Evolutionary conservation across 2,888 invertebrate species (phyloP).

Genomic region (Lepidonotus clava): DNA sequence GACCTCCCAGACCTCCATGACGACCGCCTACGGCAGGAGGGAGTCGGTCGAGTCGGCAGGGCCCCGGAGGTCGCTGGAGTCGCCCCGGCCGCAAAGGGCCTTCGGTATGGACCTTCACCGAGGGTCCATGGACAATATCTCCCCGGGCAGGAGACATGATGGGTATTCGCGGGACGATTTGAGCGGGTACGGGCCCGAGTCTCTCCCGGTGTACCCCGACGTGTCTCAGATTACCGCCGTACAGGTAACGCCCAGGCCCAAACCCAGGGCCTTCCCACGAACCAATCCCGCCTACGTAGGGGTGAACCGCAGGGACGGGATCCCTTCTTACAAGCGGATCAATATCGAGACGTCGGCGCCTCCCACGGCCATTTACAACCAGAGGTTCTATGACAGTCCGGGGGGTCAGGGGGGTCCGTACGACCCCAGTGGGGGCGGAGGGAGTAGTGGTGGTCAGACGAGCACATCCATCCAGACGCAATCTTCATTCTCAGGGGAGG

Average conservation of each 20-base stretch:
- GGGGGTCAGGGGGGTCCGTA: not conserved
- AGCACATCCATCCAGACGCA: slow-evolving; percentile 54
- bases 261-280: slow-evolving; percentile 77
- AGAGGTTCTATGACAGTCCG: slow-evolving; percentile 60
- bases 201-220: slow-evolving; percentile 61
- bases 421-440: not conserved
- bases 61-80: slow-evolving; percentile 60
- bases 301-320: slow-evolving; percentile 69
- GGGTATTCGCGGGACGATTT: slow-evolving; percentile 57
- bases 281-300: slow-evolving; percentile 79
- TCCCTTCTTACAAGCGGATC: slow-evolving; percentile 72
- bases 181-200: slow-evolving; percentile 60
- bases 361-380: slow-evolving; percentile 64
- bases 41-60: slow-evolving; percentile 72
- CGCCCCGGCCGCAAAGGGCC: slow-evolving; percentile 51
- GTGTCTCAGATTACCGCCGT: slow-evolving; percentile 67
- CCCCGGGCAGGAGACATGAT: slow-evolving; percentile 56
- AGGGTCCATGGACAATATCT: slow-evolving; percentile 57
- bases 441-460: not conserved
- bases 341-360: slow-evolving; percentile 65
- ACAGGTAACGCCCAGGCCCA: slow-evolving; percentile 70
- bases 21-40: slow-evolving; percentile 68
- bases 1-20: slow-evolving; percentile 71
- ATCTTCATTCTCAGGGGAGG: slow-evolving; percentile 44
- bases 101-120: slow-evolving; percentile 55